These are phyloP conservation scores for Odontamblyopus rebecca DNA, from an alignment of 2,797 vertebrate species.

Conservation along the genomic window DNA sequence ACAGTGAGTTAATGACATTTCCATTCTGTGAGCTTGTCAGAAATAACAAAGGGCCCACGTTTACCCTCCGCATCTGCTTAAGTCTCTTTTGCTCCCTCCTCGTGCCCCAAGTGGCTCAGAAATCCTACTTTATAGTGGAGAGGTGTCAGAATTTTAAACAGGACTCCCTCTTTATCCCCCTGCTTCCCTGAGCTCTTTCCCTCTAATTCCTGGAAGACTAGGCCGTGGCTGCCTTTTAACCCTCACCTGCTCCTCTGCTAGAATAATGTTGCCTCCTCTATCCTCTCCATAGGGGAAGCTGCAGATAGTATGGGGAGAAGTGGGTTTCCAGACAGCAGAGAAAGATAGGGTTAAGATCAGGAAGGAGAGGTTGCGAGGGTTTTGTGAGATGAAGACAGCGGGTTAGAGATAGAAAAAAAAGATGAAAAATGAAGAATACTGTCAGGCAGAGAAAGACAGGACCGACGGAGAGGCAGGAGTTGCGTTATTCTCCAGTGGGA, in stretches of 20 bases:
- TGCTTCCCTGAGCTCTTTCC: constrained; percentile 70
- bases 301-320: constrained; percentile 46
- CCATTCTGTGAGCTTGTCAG: constrained; percentile 79
- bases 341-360: constrained; percentile 60
- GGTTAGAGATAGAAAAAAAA: constrained; percentile 24
- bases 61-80: constrained; percentile 81
- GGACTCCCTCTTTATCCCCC: constrained; percentile 73
- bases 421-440: constrained; percentile 51
- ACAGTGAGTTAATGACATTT: constrained; percentile 80
- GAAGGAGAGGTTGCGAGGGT: constrained; percentile 38
- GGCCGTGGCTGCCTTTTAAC: constrained; percentile 74
- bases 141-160: constrained; percentile 83
- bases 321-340: constrained; percentile 41
- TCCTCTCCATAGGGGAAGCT: constrained; percentile 44
- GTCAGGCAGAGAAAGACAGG: constrained; percentile 49
- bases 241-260: constrained; percentile 72
- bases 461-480: constrained; percentile 59
- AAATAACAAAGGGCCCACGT: constrained; percentile 78
- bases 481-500: constrained; percentile 69
- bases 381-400: constrained; percentile 28
- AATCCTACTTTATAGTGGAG: constrained; percentile 79
- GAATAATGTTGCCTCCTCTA: constrained; percentile 72
- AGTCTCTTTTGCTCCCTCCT: constrained; percentile 76
- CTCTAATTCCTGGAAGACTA: constrained; percentile 77
- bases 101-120: constrained; percentile 77